Conservation (phyloP, 1,140 invertebrate species). For the Panagrolaimus sp. region DNA sequence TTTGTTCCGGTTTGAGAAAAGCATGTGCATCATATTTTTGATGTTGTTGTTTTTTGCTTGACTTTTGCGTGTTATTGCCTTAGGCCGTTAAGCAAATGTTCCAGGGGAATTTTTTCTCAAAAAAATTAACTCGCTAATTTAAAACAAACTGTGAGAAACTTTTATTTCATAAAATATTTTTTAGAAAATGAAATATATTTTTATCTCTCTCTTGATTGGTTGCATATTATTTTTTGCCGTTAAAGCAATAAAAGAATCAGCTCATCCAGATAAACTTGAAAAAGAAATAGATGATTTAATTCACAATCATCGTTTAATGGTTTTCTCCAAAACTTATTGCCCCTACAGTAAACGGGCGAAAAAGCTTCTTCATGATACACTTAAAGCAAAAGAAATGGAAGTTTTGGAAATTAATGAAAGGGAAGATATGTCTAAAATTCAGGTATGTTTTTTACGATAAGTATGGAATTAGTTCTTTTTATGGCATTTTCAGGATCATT, state of each 20-base stretch:
- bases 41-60: no score
- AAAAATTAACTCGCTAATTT: no score
- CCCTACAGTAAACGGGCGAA: slow-evolving; percentile 1
- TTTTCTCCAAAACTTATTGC: slow-evolving; percentile 3
- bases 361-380: background rate
- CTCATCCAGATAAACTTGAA: background rate
- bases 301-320: background rate
- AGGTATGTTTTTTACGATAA: background rate
- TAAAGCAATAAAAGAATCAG: background rate
- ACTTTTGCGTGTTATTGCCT: no score
- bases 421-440: slow-evolving; percentile 7
- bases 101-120: no score
- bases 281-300: background rate
- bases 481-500: background rate
- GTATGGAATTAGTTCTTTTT: background rate
- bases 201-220: background rate
- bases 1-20: no score
- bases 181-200: no score
- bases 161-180: no score
- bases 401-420: background rate
- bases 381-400: background rate
- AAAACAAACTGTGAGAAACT: no score
- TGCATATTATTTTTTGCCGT: background rate
- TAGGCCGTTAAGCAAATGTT: no score
- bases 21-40: no score